A percentile compares a stretch with the other conserved stretches of the same genome.
Evolutionary conservation across 2,888 invertebrate genomes (phyloP).

Genomic region (Diaphora mendica): DNA sequence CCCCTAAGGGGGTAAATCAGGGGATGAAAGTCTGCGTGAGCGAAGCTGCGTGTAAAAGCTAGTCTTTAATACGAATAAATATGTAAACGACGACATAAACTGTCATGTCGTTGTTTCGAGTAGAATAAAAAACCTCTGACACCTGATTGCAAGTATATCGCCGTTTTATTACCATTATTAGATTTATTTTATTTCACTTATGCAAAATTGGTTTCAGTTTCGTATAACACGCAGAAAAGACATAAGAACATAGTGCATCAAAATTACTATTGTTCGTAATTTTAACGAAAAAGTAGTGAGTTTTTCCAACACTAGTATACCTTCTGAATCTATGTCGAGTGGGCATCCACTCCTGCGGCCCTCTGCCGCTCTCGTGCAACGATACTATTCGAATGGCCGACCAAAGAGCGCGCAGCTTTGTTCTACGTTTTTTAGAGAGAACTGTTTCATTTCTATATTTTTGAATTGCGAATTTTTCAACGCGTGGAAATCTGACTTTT

Average conservation of each 20-base stretch:
- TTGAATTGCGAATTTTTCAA: slow-evolving; percentile 21
- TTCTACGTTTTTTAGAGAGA: slow-evolving; percentile 49
- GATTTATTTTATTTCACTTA: too few species aligned
- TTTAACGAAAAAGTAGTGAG: slow-evolving; percentile 23
- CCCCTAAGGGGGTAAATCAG: too few species aligned
- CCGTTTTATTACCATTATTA: too few species aligned
- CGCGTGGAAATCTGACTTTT: slow-evolving; percentile 11
- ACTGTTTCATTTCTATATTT: slow-evolving; percentile 35
- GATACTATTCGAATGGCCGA: slow-evolving; percentile 65
- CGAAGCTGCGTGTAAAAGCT: too few species aligned
- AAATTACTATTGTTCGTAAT: too few species aligned
- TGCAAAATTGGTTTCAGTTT: background rate
- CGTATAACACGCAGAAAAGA: background rate
- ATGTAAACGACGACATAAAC: too few species aligned
- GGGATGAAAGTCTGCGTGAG: too few species aligned
- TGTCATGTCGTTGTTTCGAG: too few species aligned
- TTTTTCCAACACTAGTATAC: slow-evolving; percentile 35
- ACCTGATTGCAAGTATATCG: too few species aligned
- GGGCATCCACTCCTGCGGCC: slow-evolving; percentile 55
- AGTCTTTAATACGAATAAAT: too few species aligned
- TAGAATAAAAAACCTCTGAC: too few species aligned
- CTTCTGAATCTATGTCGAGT: slow-evolving; percentile 66
- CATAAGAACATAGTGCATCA: too few species aligned
- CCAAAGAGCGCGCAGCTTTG: slow-evolving; percentile 58
- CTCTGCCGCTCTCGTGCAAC: slow-evolving; percentile 49